Evolutionary conservation across 2,888 invertebrate genomes (phyloP).

Genomic region (Caenorhabditis sp.): DNA sequence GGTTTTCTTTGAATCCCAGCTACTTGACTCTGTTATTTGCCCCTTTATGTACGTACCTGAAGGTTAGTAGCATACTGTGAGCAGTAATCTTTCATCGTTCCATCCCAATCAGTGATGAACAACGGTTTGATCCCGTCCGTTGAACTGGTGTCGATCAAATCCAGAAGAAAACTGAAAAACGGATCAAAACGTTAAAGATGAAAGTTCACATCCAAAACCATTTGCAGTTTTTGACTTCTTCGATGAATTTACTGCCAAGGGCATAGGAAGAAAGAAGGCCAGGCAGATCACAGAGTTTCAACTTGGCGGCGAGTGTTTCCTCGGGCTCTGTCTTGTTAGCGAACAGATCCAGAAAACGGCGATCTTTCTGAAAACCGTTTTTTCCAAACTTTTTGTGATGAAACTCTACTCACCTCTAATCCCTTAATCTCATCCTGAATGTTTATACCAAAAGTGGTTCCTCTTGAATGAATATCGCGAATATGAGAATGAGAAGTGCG

Average conservation of each 20-base stretch:
- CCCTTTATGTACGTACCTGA: slow-evolving; percentile 58
- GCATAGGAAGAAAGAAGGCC: slow-evolving; percentile 66
- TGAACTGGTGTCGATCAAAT: slow-evolving; percentile 50
- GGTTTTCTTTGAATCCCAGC: too few species aligned
- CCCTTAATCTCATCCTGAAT: slow-evolving; percentile 75
- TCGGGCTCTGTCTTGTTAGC: not conserved
- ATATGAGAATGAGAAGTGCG: slow-evolving; percentile 59
- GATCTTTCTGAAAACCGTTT: slow-evolving; percentile 68
- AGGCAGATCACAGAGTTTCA: slow-evolving; percentile 48
- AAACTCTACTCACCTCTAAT: slow-evolving; percentile 63
- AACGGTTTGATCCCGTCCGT: slow-evolving; percentile 57
- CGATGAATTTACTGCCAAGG: slow-evolving; percentile 58
- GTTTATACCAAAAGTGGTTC: slow-evolving; percentile 69
- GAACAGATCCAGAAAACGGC: slow-evolving; percentile 60
- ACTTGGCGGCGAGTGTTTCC: not conserved
- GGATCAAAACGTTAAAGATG: too few species aligned
- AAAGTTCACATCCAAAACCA: too few species aligned
- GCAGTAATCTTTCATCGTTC: slow-evolving; percentile 79
- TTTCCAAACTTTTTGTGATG: not conserved
- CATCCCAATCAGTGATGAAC: slow-evolving; percentile 79
- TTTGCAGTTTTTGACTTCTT: slow-evolving; percentile 58
- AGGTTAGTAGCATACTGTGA: slow-evolving; percentile 78
- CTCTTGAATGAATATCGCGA: slow-evolving; percentile 63
- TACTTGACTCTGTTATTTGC: not conserved
- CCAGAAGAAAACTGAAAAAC: slow-evolving; percentile 63